Conservation (phyloP, 2,113 vertebrate genomes). For the Hydrolagus affinis region DNA sequence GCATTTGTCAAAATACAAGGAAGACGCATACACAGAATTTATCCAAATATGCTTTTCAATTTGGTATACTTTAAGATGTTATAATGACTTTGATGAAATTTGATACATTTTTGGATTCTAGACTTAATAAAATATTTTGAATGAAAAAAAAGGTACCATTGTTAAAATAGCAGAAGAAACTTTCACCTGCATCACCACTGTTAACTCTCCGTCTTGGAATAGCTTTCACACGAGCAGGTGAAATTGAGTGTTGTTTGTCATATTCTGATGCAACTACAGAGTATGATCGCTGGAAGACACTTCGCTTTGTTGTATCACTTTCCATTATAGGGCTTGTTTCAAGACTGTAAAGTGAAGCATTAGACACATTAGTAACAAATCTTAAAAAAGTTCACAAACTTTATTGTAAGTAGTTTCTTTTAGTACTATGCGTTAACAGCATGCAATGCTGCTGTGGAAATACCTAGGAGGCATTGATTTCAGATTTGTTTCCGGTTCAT, state of each 20-base stretch:
- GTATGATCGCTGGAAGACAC: constrained; percentile 94
- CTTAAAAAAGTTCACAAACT: background rate
- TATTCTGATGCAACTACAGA: constrained; percentile 97
- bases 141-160: background rate
- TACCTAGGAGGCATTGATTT: constrained; percentile 98
- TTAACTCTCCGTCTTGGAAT: constrained; percentile 91
- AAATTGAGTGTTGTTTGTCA: constrained; percentile 93
- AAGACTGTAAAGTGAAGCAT: constrained; percentile 56
- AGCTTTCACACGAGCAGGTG: constrained; percentile 86
- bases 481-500: constrained; percentile 97
- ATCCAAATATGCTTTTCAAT: background rate
- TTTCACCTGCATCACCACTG: constrained; percentile 87
- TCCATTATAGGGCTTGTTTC: constrained; percentile 97
- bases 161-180: background rate
- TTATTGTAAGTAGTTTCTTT: background rate
- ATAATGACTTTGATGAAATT: background rate
- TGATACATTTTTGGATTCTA: background rate
- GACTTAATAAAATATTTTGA: background rate
- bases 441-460: constrained; percentile 36
- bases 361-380: background rate
- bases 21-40: background rate
- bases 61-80: background rate
- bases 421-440: constrained; percentile 34
- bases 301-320: constrained; percentile 87
- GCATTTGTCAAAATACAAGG: too few species aligned